These are phyloP conservation scores for Drosophila seguyi DNA, from an alignment of 1,140 invertebrate genomes.

Conservation along the genomic window DNA sequence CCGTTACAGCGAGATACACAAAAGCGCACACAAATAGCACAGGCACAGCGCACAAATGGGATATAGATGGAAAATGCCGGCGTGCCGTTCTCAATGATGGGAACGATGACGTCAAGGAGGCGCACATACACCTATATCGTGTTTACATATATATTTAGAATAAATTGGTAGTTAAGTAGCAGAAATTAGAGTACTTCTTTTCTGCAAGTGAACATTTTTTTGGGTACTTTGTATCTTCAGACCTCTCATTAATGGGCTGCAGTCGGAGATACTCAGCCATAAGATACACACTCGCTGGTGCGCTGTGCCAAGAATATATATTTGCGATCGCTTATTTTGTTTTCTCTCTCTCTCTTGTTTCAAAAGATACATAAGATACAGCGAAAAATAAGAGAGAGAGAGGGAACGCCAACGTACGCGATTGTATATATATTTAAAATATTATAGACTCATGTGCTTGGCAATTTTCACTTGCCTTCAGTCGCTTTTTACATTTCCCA, in stretches of 20 bases:
- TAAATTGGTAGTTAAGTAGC: constrained; percentile 15
- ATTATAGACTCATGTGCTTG: constrained; percentile 78
- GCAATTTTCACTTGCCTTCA: constrained; percentile 81
- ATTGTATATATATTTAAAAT: constrained; percentile 83
- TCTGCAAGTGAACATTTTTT: constrained; percentile 29
- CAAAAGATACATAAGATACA: constrained; percentile 28
- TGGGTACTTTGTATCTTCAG: constrained; percentile 51
- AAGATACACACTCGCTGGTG: constrained; percentile 23
- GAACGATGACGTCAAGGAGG: constrained; percentile 73
- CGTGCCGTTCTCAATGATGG: constrained; percentile 54
- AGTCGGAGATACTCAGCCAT: constrained; percentile 20
- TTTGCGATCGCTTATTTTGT: constrained; percentile 75
- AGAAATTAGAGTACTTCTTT: constrained; percentile 53
- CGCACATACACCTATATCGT: constrained; percentile 4
- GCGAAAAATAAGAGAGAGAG: constrained; percentile 1
- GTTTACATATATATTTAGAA: neutral
- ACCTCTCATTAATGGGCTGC: constrained; percentile 72
- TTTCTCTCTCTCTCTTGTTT: constrained; percentile 44
- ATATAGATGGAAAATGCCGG: constrained; percentile 70
- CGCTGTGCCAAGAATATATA: constrained; percentile 75
- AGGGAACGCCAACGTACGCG: constrained; percentile 5
- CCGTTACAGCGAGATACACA: constrained; percentile 57
- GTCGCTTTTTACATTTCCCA: constrained; percentile 83
- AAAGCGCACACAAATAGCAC: constrained; percentile 40
- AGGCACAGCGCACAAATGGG: constrained; percentile 16